Percentiles rank a stretch among this genome's conserved stretches.
phyloP scores from a whole-genome alignment of 2,888 invertebrate genomes.

The Eristalis pertinax region DNA sequence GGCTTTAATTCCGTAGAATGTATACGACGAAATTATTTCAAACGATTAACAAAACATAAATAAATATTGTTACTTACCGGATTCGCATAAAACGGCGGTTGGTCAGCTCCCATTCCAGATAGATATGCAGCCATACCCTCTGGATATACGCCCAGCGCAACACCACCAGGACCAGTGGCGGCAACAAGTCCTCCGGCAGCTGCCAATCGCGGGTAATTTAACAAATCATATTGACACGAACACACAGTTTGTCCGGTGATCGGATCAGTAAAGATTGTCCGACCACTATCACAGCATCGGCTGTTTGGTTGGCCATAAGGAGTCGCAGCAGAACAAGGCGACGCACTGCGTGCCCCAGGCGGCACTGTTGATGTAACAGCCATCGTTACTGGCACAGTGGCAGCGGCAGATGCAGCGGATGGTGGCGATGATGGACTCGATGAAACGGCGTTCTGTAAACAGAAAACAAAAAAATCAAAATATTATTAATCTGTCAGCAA shows the following conservation, averaged over 20 bases:
- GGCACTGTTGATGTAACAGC: conserved; percentile 83
- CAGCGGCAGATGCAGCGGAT: conserved; percentile 79
- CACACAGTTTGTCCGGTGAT: conserved; percentile 94
- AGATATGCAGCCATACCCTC: conserved; percentile 93
- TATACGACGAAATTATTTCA: too few species aligned
- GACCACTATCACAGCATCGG: conserved; percentile 94
- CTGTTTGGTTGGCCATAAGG: conserved; percentile 81
- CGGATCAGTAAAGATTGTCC: conserved; percentile 94
- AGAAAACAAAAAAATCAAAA: conserved; percentile 22
- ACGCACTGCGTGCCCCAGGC: conserved; percentile 83
- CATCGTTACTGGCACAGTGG: conserved; percentile 78
- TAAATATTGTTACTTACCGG: conserved; percentile 84
- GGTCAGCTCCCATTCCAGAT: conserved; percentile 91
- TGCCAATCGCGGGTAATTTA: conserved; percentile 89
- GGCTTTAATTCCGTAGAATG: too few species aligned
- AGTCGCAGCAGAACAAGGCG: conserved; percentile 82
- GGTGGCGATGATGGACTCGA: conserved; percentile 86
- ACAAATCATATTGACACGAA: conserved; percentile 94
- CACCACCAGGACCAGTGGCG: conserved; percentile 84
- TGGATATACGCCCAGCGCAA: conserved; percentile 91
- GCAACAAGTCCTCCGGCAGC: conserved; percentile 81
- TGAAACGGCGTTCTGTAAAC: conserved; percentile 83
- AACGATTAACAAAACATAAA: conserved; percentile 73
- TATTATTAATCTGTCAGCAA: conserved; percentile 52
- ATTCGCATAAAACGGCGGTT: conserved; percentile 92